phyloP scores from a whole-genome alignment of 2,113 vertebrate species.

The Cardinalis cardinalis region DNA sequence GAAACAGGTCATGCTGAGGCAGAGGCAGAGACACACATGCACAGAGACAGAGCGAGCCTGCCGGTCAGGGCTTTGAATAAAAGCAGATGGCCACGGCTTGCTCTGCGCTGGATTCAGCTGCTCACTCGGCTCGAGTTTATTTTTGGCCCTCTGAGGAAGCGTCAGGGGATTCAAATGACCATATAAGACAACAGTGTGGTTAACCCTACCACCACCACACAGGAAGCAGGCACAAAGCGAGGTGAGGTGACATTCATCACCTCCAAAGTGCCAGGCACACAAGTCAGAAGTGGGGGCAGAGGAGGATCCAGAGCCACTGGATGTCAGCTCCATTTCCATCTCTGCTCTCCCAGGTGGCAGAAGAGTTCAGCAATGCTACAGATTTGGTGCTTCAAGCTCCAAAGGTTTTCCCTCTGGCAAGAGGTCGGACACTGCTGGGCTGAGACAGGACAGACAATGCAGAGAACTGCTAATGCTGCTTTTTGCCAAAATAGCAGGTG shows the following conservation, averaged over 20 bases:
- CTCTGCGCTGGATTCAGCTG: constrained; percentile 80
- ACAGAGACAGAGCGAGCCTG: not conserved
- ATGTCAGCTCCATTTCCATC: not conserved
- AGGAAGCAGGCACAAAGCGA: constrained; percentile 46
- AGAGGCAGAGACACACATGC: constrained; percentile 1
- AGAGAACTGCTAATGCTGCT: not conserved
- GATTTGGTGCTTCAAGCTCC: not conserved
- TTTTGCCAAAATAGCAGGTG: not conserved
- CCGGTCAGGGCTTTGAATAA: constrained; percentile 63
- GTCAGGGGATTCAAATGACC: constrained; percentile 84
- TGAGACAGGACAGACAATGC: not conserved
- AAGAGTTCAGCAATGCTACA: not conserved
- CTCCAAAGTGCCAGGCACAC: not conserved
- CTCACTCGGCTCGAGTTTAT: constrained; percentile 80
- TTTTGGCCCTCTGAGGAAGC: constrained; percentile 87
- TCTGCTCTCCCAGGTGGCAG: not conserved
- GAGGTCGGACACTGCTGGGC: not conserved
- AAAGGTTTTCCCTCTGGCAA: not conserved
- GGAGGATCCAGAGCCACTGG: not conserved
- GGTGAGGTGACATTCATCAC: constrained; percentile 64
- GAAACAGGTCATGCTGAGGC: constrained; percentile 86
- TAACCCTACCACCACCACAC: constrained; percentile 66
- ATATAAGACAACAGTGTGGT: constrained; percentile 87
- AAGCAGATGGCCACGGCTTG: constrained; percentile 72
- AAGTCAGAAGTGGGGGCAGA: not conserved